Conservation (phyloP, 2,113 vertebrate species). For the Talpa occidentalis region DNA sequence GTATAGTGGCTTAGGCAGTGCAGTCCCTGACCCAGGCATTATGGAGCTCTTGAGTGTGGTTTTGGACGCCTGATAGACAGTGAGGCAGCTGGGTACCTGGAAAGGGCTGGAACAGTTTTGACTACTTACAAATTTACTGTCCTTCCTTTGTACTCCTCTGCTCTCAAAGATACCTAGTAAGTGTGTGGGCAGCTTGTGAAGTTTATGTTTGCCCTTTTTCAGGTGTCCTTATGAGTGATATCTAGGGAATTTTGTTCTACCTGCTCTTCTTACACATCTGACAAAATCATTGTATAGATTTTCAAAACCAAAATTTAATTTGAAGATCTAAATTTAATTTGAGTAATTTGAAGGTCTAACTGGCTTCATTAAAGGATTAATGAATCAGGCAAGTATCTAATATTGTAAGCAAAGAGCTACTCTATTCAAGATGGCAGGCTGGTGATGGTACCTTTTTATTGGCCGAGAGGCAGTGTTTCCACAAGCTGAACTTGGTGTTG, state of each 20-base stretch:
- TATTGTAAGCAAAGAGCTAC: too few relatives aligned
- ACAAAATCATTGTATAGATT: neutral
- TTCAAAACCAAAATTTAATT: neutral
- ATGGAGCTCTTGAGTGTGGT: neutral
- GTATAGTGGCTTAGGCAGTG: neutral
- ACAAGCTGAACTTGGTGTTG: neutral
- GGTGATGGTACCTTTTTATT: neutral
- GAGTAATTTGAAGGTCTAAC: too few relatives aligned
- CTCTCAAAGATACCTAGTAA: neutral
- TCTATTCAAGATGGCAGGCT: too few relatives aligned
- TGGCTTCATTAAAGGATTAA: too few relatives aligned
- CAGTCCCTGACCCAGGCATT: neutral
- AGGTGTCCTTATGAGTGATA: neutral
- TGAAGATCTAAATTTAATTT: too few relatives aligned
- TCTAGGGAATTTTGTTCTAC: neutral
- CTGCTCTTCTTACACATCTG: neutral
- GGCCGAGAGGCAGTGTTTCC: neutral
- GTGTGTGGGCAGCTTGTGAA: neutral
- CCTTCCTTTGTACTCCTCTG: rapidly evolving
- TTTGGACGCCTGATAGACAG: neutral
- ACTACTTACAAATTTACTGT: neutral
- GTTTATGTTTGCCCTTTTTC: neutral
- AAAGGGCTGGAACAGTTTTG: neutral
- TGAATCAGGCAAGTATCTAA: neutral
- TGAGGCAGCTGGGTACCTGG: neutral